Evolutionary conservation across 1,140 invertebrate species (phyloP).

Genomic region (Choristoneura fumiferana): DNA sequence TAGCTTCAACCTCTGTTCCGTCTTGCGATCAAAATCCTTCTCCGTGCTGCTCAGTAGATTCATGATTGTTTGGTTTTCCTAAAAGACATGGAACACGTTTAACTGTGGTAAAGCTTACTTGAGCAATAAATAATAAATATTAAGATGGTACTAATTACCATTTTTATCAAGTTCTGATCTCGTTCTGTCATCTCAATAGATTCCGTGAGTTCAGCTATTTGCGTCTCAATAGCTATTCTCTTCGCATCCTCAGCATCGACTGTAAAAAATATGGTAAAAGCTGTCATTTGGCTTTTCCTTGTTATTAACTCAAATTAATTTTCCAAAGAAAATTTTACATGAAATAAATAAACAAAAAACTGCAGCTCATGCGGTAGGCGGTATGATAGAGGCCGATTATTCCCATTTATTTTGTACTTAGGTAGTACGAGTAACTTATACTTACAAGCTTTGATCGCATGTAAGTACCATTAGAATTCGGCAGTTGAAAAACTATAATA

Average conservation of each 20-base stretch:
- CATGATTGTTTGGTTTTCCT: constrained; percentile 73
- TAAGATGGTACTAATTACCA: constrained; percentile 30
- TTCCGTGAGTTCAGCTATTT: constrained; percentile 77
- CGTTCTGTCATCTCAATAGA: constrained; percentile 80
- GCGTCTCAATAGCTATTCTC: constrained; percentile 65
- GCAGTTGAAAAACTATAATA: too few species aligned
- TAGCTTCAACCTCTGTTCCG: constrained; percentile 76
- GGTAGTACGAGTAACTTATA: too few species aligned
- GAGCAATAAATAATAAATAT: too few species aligned
- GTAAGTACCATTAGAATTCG: too few species aligned
- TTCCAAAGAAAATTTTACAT: too few species aligned
- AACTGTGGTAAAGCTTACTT: neutral
- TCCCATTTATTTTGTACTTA: too few species aligned
- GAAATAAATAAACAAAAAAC: too few species aligned
- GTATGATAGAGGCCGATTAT: too few species aligned
- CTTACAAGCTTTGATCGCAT: too few species aligned
- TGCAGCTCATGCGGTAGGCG: too few species aligned
- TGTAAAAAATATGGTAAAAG: constrained; percentile 23
- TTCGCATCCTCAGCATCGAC: constrained; percentile 57
- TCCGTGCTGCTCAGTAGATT: constrained; percentile 64
- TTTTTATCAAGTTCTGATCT: constrained; percentile 77
- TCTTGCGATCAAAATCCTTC: constrained; percentile 78
- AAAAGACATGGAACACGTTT: constrained; percentile 27
- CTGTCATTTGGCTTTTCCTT: too few species aligned
- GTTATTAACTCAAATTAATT: too few species aligned